A percentile compares a stretch with the other conserved stretches of the same genome.
phyloP scores from a whole-genome alignment of 2,113 vertebrate genomes.

The Apteryx mantelli region DNA sequence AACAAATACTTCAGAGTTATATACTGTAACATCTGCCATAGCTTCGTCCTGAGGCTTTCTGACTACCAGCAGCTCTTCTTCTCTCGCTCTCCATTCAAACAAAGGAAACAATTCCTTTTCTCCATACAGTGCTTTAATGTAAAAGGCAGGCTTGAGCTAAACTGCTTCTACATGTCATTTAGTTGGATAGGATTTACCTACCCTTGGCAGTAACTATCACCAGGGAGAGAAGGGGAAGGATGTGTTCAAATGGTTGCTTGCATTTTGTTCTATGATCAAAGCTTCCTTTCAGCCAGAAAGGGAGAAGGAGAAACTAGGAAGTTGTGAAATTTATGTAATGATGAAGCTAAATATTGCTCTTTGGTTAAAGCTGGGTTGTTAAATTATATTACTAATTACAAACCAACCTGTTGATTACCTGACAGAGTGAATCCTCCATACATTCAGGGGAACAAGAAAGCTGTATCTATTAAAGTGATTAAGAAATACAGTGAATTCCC shows the following conservation, averaged over 20 bases:
- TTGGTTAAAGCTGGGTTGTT: not conserved
- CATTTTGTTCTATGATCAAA: not conserved
- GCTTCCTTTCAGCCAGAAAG: not conserved
- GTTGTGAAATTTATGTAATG: constrained; percentile 8
- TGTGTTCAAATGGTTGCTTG: not conserved
- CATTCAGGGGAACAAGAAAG: not conserved
- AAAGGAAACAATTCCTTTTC: not conserved
- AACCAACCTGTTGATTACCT: not conserved
- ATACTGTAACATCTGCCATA: not conserved
- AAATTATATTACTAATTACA: constrained; percentile 20
- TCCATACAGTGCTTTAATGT: not conserved
- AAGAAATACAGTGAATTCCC: not conserved
- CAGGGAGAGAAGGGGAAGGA: not conserved
- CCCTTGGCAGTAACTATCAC: not conserved
- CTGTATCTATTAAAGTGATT: not conserved
- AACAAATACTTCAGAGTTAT: not conserved
- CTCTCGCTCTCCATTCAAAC: not conserved
- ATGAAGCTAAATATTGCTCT: not conserved
- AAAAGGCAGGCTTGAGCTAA: not conserved
- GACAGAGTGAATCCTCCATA: not conserved
- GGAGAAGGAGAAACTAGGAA: not conserved
- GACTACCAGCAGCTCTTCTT: not conserved
- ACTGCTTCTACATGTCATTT: not conserved
- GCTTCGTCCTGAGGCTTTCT: not conserved
- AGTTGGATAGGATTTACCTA: not conserved